Evolutionary conservation across 2,113 vertebrate species (phyloP).

Genomic region (Callorhinus ursinus): DNA sequence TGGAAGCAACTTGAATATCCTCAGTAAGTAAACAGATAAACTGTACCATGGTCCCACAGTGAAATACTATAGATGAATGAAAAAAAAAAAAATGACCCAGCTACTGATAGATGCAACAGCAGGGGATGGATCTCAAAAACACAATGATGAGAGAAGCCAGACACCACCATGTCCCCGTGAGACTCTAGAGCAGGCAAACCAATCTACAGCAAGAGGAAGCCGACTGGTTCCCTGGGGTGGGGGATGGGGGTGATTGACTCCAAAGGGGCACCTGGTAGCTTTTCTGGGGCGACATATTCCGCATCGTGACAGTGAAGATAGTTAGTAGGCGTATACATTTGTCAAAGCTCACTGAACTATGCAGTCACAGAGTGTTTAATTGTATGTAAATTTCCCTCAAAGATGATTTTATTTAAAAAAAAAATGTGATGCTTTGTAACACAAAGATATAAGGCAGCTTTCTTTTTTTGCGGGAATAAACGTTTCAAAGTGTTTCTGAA

Average conservation of each 20-base stretch:
- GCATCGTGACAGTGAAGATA: not conserved
- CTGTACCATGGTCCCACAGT: not conserved
- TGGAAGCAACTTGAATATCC: not conserved
- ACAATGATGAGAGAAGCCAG: not conserved
- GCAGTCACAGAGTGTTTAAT: not conserved
- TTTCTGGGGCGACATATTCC: not conserved
- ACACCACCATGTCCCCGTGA: fast-evolving
- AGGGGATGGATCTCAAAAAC: not conserved
- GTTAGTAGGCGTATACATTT: not conserved
- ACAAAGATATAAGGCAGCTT: not conserved
- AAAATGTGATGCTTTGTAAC: not conserved
- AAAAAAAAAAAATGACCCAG: not conserved
- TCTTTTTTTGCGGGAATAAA: not conserved
- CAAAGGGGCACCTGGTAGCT: not conserved
- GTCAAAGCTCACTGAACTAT: not conserved
- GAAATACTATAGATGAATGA: not conserved
- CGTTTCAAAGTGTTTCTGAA: not conserved
- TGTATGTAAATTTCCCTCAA: not conserved
- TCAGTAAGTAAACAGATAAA: not conserved
- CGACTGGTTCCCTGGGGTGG: not conserved
- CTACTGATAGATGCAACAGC: fast-evolving
- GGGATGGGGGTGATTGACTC: not conserved
- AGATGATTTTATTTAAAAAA: not conserved
- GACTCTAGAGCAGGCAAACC: not conserved
- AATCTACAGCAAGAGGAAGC: not conserved